Evolutionary conservation across 2,113 vertebrate species (phyloP).

Genomic region (Strigops habroptila): DNA sequence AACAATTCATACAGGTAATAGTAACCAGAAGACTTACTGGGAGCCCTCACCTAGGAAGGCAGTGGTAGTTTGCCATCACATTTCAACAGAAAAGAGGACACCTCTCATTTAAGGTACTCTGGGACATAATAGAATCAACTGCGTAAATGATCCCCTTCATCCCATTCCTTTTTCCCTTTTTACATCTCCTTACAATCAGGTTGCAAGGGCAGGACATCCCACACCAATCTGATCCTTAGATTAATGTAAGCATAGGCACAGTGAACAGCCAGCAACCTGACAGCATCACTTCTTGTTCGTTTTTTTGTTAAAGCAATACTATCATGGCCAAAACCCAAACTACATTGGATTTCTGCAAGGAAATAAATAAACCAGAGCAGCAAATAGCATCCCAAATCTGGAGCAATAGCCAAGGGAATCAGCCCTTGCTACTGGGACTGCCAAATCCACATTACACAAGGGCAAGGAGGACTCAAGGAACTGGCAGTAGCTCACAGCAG

Average conservation of each 20-base stretch:
- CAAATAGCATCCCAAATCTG: not conserved
- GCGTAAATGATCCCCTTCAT: not conserved
- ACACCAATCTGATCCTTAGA: not conserved
- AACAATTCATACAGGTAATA: not conserved
- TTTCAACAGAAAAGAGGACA: not conserved
- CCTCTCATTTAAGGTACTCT: not conserved
- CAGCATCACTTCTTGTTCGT: not conserved
- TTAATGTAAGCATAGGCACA: not conserved
- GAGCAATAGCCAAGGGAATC: not conserved
- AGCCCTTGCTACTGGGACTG: not conserved
- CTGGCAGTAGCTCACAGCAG: not conserved
- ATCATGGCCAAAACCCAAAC: not conserved
- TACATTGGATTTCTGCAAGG: not conserved
- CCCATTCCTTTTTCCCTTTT: not conserved
- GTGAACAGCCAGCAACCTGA: not conserved
- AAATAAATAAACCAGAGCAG: not conserved
- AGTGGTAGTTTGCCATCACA: not conserved
- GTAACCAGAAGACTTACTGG: not conserved
- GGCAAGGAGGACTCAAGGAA: not conserved
- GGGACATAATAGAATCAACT: not conserved
- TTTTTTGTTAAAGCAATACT: not conserved
- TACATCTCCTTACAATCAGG: not conserved
- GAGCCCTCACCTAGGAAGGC: not conserved
- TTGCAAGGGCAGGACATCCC: not conserved
- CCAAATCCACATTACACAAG: not conserved